Evolutionary conservation across 2,113 vertebrate genomes (phyloP), one percentile per base, ranked within the genome.

Genomic region (Zingel zingel): DNA sequence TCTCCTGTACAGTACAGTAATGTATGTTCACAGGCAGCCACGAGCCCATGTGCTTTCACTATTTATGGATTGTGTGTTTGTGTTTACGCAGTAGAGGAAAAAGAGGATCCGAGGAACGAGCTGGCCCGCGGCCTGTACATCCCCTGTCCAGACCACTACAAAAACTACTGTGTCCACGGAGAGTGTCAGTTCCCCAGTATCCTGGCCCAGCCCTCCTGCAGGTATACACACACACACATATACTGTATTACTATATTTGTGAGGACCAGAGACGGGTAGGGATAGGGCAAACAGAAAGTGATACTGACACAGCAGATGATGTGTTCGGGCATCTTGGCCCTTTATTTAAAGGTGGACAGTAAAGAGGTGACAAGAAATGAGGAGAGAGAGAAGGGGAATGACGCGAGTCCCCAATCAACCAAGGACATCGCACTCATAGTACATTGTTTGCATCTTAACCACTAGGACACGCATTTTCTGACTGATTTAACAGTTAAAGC

Each of bases 111-210:
- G 69, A 94, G 97, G 84, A 97, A 97, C 82, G 97, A 97, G 91
- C 96, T 95, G 82, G 97, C 96, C 66, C 95, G 95, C 76, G 96
- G 96, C 74, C 95, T 97, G 79, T 97, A 97, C 93, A 97, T 97
- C 83, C 98, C 98, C 67, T 99, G 98, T 95, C 97, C 98, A 72
- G 98, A 99, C 77, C 95, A 96, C 84, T 99, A 96, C 94, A 97
- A 97, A 33, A 97, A 97, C 91, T 99, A 97, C 95, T 99, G 98
- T 85, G 95, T 98, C 93, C 98, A 99, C 1, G 98, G 98, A 86
- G 99, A 98, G 90, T 99, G 98, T 71, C 98, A 99, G 90, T 98
- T 98, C 89, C 97, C 97, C 77, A 94, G 95, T 70, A 96, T 95
- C 73, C 96, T 96, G 94, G 95, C 96, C 90, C 96, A 97, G 91